A percentile compares a stretch with the other conserved stretches of the same genome.
Conservation (phyloP, 2,113 vertebrate species). For the Mobula hypostoma region DNA sequence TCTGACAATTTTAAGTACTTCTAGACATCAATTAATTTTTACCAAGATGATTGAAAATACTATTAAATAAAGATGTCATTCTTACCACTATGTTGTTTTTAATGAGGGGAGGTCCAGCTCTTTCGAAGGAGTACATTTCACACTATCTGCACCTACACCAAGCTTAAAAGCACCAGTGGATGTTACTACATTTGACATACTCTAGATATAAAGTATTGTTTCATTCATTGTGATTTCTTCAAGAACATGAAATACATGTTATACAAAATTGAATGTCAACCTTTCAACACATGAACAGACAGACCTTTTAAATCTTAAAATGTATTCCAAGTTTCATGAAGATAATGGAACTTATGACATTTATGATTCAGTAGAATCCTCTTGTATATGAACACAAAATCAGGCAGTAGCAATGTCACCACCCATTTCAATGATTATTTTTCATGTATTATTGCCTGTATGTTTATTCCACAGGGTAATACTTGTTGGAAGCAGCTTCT, state of each 20-base stretch:
- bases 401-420: not conserved
- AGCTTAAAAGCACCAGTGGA: conserved; percentile 28
- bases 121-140: not conserved
- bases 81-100: not conserved
- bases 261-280: not conserved
- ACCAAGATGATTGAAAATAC: not conserved
- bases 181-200: not conserved
- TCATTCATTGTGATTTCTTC: not conserved
- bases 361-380: not conserved
- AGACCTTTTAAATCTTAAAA: not conserved
- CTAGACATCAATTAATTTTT: not conserved
- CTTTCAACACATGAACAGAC: conserved; percentile 15
- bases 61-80: not conserved
- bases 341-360: not conserved
- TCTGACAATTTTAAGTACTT: no score
- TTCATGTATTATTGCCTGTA: not conserved
- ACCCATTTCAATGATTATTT: not conserved
- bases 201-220: not conserved
- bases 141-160: not conserved
- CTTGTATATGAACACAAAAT: not conserved
- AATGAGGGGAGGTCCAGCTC: not conserved
- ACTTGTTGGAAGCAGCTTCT: not conserved
- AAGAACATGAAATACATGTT: not conserved
- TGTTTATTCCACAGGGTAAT: not conserved
- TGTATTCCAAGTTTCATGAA: no score